Evolutionary conservation across 2,797 vertebrate genomes (phyloP).

Genomic region (Cuniculus paca): DNA sequence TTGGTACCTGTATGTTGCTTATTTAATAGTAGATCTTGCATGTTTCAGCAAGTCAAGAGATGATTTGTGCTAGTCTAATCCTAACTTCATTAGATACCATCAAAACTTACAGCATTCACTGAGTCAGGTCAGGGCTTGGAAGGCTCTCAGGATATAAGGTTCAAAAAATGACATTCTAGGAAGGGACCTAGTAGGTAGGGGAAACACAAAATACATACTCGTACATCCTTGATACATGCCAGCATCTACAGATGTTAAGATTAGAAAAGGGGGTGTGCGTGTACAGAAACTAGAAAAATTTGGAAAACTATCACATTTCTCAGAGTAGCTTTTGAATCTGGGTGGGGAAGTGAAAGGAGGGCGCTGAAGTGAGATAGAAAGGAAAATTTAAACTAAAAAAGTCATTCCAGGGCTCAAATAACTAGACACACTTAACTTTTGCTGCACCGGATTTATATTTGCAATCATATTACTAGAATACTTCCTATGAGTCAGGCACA

Average conservation of each 20-base stretch:
- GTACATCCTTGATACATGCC: not conserved
- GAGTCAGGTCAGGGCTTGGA: not conserved
- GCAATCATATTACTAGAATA: not conserved
- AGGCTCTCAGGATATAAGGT: not conserved
- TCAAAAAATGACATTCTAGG: conserved; percentile 29
- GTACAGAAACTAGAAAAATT: too few species aligned
- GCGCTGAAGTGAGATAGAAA: not conserved
- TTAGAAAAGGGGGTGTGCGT: not conserved
- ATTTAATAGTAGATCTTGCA: conserved; percentile 19
- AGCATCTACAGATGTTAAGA: conserved; percentile 14
- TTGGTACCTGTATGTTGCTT: conserved; percentile 7
- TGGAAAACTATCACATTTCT: conserved; percentile 56
- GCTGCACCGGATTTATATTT: not conserved
- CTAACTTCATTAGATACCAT: conserved; percentile 35
- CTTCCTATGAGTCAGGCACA: not conserved
- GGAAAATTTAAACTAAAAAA: conserved; percentile 25
- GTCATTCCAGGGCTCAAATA: not conserved
- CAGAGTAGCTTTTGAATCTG: conserved; percentile 50
- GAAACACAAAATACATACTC: not conserved
- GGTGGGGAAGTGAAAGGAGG: not conserved
- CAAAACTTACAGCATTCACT: conserved; percentile 10
- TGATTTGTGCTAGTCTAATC: conserved; percentile 34
- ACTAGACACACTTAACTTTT: not conserved
- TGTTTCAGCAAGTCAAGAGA: not conserved
- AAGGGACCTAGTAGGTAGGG: not conserved